Base-by-base conservation (phyloP, 2,888 invertebrate genomes). In the Amphipoea oculea region DNA sequence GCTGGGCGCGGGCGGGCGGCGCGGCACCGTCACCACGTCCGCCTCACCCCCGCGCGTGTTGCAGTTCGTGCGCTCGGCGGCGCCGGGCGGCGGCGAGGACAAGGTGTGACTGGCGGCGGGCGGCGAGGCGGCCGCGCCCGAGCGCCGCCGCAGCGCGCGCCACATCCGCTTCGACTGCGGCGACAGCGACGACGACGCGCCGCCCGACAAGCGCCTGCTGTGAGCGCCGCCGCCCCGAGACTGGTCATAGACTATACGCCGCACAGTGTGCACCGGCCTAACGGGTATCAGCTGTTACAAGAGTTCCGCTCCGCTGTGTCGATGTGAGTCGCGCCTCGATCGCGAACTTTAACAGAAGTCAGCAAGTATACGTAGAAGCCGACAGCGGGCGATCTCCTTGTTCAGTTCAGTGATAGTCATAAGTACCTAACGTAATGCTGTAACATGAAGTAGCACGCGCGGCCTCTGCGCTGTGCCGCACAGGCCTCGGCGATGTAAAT, bases 11-110 rank as follows among this genome's bases (percentile, higher is more conserved):
- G 65, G 85, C 73, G 81, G 82, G 77, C 82, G 79, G 66, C 73
- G 79, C 73, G 73, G 75, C 73, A 29, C 74, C 54, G 48, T 75
- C 72, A 57, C 66, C 67, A 48, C 77, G 74, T 76, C 62, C 57
- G 76, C 76, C 88, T 89, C 86, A 86, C 81, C 83, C 79, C 86
- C 86, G 83, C 86, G 73, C 86, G 78, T 92, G 91, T 95, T 98
- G 93, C 98, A 98, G 98, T 98, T 98, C 96, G 98, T 98, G 93
- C 98, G 98, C 92, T 98, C 98, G 88, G 98, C 96, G 93, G 98
- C 97, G 94, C 97, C 97, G 67, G 93, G 90, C 67, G 98, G 36
- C n/a, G 98, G 90, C 98, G 98, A 98, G 96, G 98, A 98, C 94
- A 98, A 98, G 96, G 98, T 98, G 97, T 98, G 98, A 98, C 98